Evolutionary conservation across 1,140 invertebrate species (phyloP).

Genomic region (Drosophila ananassae): DNA sequence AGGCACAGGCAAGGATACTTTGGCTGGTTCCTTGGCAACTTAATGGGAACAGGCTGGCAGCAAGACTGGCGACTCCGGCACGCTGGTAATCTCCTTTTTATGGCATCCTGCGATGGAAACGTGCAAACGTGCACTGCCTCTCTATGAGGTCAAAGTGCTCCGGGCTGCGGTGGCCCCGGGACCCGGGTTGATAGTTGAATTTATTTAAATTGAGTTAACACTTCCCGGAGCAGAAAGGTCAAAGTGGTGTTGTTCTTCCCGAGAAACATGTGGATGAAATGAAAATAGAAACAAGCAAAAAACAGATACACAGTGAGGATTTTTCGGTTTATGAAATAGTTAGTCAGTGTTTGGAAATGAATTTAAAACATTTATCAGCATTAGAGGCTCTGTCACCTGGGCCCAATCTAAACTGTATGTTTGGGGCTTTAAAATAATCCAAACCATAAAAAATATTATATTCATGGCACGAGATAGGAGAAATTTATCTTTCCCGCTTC

Average conservation of each 20-base stretch:
- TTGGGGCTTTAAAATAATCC: constrained; percentile 1
- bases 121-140: constrained; percentile 70
- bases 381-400: not conserved
- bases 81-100: constrained; percentile 72
- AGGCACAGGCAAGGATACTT: not conserved
- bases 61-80: constrained; percentile 15
- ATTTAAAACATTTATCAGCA: not conserved
- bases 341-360: not conserved
- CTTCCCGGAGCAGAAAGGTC: constrained; percentile 33
- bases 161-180: constrained; percentile 8
- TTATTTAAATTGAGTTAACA: constrained; percentile 71
- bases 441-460: not conserved
- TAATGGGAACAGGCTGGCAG: constrained; percentile 55
- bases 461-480: not conserved
- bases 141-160: constrained; percentile 39
- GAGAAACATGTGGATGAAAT: constrained; percentile 7
- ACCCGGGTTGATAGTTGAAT: constrained; percentile 60
- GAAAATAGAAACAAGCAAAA: too few species aligned
- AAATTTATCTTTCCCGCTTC: not conserved
- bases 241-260: constrained; percentile 10
- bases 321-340: not conserved
- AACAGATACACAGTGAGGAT: too few species aligned
- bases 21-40: constrained; percentile 8
- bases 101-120: constrained; percentile 56
- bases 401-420: too few species aligned